A percentile compares a stretch with the other conserved stretches of the same genome.
Evolutionary conservation across 2,797 vertebrate species (phyloP).

Genomic region (Sciaenops ocellatus): DNA sequence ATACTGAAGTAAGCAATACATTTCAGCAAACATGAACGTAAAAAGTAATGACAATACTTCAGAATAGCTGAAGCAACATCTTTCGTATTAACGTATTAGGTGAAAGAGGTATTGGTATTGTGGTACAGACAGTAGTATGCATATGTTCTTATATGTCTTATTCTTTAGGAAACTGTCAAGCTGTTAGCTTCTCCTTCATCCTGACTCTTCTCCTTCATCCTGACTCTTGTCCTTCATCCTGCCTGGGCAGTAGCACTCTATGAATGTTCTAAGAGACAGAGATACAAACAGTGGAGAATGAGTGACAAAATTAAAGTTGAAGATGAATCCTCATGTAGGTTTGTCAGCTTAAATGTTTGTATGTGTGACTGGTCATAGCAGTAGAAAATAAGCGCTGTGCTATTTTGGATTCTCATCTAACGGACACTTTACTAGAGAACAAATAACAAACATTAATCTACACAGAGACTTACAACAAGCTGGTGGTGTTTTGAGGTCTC

Average conservation of each 20-base stretch:
- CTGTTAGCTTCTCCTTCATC: constrained; percentile 35
- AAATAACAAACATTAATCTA: constrained; percentile 2
- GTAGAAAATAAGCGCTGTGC: background rate
- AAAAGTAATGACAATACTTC: background rate
- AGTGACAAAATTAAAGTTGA: too few relatives aligned
- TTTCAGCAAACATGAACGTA: constrained; percentile 2
- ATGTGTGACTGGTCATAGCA: background rate
- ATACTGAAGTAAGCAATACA: constrained; percentile 19
- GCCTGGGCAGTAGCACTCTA: constrained; percentile 52
- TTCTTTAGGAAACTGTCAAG: constrained; percentile 33
- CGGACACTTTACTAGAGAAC: background rate
- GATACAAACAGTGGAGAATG: background rate
- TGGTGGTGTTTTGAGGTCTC: constrained; percentile 82
- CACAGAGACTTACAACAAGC: constrained; percentile 73
- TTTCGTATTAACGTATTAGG: background rate
- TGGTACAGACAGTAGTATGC: background rate
- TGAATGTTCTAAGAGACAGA: constrained; percentile 76
- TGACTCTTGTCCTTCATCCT: constrained; percentile 34
- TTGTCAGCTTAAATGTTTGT: background rate
- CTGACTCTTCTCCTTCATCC: background rate
- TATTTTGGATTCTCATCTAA: constrained; percentile 3
- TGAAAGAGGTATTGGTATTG: background rate
- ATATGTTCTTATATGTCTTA: background rate
- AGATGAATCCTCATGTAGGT: background rate
- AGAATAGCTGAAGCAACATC: background rate